These are phyloP conservation scores for Drosophila santomea DNA, from an alignment of 1,140 invertebrate genomes.

Conservation along the genomic window DNA sequence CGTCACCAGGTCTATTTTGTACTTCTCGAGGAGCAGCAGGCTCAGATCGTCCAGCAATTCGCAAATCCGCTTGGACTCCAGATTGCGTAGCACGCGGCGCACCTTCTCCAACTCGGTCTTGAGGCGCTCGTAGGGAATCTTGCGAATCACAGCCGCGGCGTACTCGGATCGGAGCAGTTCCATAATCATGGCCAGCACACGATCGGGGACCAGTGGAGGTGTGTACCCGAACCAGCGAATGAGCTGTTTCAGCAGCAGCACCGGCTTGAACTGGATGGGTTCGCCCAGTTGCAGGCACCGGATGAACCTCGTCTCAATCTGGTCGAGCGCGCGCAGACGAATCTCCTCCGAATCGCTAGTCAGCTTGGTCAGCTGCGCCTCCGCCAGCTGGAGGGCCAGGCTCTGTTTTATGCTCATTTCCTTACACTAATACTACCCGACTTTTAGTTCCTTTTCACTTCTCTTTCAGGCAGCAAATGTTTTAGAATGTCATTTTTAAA, in stretches of 20 bases:
- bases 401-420: constrained; percentile 4
- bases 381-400: constrained; percentile 17
- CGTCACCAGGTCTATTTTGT: constrained; percentile 4
- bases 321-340: constrained; percentile 70
- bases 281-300: constrained; percentile 52
- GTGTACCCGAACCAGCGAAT: constrained; percentile 74
- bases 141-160: constrained; percentile 30
- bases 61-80: constrained; percentile 7
- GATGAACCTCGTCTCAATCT: constrained; percentile 60
- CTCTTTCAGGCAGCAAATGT: not conserved
- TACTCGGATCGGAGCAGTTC: constrained; percentile 64
- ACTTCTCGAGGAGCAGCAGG: constrained; percentile 20
- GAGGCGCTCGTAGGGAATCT: constrained; percentile 52
- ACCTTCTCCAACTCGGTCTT: constrained; percentile 63
- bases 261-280: constrained; percentile 56
- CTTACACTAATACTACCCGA: not conserved
- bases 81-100: not conserved
- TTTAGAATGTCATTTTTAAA: constrained; percentile 16
- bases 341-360: constrained; percentile 71
- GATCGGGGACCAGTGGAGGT: constrained; percentile 44
- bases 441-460: not conserved
- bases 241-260: constrained; percentile 68
- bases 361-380: constrained; percentile 55
- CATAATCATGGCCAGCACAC: constrained; percentile 66
- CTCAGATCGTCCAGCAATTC: constrained; percentile 59